Evolutionary conservation across 2,113 vertebrate genomes (phyloP).

Genomic region (Morone chrysops): DNA sequence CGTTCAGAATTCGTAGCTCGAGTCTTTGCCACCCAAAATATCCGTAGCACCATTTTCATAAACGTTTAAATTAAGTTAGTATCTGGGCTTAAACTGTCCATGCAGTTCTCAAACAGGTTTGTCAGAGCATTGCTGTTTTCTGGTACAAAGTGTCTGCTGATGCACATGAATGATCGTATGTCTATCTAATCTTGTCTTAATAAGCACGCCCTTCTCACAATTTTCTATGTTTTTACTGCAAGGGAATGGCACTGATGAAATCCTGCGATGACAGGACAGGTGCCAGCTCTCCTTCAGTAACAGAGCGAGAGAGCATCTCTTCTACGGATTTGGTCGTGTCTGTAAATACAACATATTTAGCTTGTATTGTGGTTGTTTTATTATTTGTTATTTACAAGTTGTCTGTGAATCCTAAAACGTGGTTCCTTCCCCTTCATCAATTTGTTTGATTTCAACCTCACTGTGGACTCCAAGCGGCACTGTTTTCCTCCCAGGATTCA

Average conservation of each 20-base stretch:
- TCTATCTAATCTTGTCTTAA: conserved; percentile 52
- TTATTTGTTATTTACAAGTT: conserved; percentile 76
- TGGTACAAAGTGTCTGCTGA: conserved; percentile 47
- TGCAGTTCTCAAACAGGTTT: conserved; percentile 11
- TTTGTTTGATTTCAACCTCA: conserved; percentile 49
- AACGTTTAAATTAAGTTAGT: conserved; percentile 23
- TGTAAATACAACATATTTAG: conserved; percentile 78
- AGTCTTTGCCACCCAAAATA: conserved; percentile 50
- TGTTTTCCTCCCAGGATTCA: conserved; percentile 46
- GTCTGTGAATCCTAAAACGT: conserved; percentile 76
- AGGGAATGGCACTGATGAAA: conserved; percentile 44
- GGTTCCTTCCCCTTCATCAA: conserved; percentile 47
- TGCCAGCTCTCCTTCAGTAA: conserved; percentile 41
- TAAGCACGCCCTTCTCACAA: conserved; percentile 30
- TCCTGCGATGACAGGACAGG: conserved; percentile 31
- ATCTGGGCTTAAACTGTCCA: conserved; percentile 15
- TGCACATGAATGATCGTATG: conserved; percentile 36
- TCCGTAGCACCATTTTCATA: conserved; percentile 37
- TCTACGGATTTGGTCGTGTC: conserved; percentile 61
- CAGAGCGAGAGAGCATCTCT: conserved; percentile 42
- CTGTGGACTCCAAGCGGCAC: conserved; percentile 48
- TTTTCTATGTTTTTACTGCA: conserved; percentile 36
- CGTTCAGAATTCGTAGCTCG: conserved; percentile 32
- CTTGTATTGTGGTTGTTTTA: conserved; percentile 72
- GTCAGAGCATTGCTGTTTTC: conserved; percentile 21